Percentiles rank a stretch among this genome's conserved stretches.
Evolutionary conservation across 2,797 vertebrate species (phyloP).

Genomic region (Urocyon cinereoargenteus): DNA sequence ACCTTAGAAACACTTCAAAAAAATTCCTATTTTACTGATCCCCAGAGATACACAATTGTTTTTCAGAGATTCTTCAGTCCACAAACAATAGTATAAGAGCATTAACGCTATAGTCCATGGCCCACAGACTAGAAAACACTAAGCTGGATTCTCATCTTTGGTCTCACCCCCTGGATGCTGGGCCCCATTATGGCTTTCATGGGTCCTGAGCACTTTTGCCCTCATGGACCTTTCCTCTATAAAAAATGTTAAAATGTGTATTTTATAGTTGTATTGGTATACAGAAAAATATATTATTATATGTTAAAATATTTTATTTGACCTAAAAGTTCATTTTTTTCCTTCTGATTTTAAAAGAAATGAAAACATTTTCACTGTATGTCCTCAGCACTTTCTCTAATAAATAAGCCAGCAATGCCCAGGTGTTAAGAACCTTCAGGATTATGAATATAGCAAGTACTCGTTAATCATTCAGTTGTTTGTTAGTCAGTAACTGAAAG

Average conservation of each 20-base stretch:
- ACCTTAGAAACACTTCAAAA: not conserved
- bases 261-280: not conserved
- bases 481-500: not conserved
- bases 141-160: not conserved
- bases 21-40: not conserved
- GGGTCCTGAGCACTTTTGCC: not conserved
- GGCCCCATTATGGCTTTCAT: not conserved
- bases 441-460: not conserved
- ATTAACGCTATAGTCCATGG: not conserved
- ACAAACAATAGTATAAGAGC: not conserved
- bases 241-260: not conserved
- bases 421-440: not conserved
- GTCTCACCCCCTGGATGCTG: no score
- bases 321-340: not conserved
- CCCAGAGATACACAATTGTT: not conserved
- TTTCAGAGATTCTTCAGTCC: not conserved
- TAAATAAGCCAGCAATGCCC: not conserved
- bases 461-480: not conserved
- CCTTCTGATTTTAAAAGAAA: constrained; percentile 24
- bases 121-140: not conserved
- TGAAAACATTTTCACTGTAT: not conserved
- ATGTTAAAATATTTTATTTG: constrained; percentile 44
- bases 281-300: not conserved
- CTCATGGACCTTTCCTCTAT: not conserved
- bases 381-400: not conserved